These are phyloP conservation scores for Gambusia holbrooki DNA, from an alignment of 2,113 vertebrate genomes.

Conservation along the genomic window DNA sequence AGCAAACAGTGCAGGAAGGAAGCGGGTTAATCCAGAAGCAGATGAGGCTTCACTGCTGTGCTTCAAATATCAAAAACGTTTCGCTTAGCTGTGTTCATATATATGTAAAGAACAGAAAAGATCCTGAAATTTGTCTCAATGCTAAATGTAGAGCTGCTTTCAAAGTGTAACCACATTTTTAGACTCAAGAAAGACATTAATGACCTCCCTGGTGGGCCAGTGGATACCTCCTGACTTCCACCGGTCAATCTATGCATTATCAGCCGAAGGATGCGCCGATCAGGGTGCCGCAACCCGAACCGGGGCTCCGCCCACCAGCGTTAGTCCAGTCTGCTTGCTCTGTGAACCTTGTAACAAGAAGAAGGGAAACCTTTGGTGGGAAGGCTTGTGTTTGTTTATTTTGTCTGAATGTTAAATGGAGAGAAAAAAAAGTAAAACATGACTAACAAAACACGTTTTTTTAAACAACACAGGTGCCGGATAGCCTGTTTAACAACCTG, in stretches of 20 bases:
- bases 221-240: slow-evolving; percentile 75
- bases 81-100: slow-evolving; percentile 34
- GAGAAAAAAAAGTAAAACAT: slow-evolving; percentile 58
- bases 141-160: slow-evolving; percentile 40
- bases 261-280: slow-evolving; percentile 54
- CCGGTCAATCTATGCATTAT: slow-evolving; percentile 82
- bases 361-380: slow-evolving; percentile 37
- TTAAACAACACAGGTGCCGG: slow-evolving; percentile 72
- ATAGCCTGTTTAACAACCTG: slow-evolving; percentile 75
- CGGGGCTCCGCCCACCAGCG: slow-evolving; percentile 43
- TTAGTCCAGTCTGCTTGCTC: slow-evolving; percentile 14
- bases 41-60: slow-evolving; percentile 14
- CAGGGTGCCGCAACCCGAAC: slow-evolving; percentile 74
- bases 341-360: neutral
- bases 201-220: slow-evolving; percentile 54
- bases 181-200: slow-evolving; percentile 32
- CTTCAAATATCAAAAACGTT: slow-evolving; percentile 24
- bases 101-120: neutral
- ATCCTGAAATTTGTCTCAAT: slow-evolving; percentile 27
- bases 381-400: slow-evolving; percentile 52
- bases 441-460: slow-evolving; percentile 55
- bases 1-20: slow-evolving; percentile 64
- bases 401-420: slow-evolving; percentile 70
- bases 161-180: slow-evolving; percentile 23
- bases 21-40: slow-evolving; percentile 28